Base-by-base conservation (phyloP, 2,888 invertebrate genomes). In the Platycheirus rosarum region DNA sequence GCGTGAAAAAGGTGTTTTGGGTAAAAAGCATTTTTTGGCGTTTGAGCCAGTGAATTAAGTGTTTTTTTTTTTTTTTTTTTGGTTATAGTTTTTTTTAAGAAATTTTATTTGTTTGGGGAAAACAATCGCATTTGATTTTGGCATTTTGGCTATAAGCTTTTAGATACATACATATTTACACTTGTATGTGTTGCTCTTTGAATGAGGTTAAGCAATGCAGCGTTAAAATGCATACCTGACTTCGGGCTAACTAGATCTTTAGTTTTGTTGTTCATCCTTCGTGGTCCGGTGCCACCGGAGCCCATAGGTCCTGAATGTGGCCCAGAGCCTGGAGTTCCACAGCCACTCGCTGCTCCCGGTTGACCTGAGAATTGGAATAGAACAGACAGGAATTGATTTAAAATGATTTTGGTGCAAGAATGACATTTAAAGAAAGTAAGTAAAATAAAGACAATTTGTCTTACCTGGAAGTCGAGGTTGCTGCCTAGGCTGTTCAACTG, bases 401-500 rank as follows among this genome's bases (percentile, higher is more conserved):
- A n/a, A n/a, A n/a, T n/a, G n/a, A n/a, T n/a, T n/a, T n/a, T n/a
- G n/a, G n/a, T n/a, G n/a, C n/a, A n/a, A n/a, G n/a, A n/a, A 69
- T 42, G 6, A 11, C 5, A 14, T 26, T 57, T 37, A 26, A 20
- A 60, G 20, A 44, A 42, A 23, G n/a, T n/a, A n/a, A n/a, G n/a
- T n/a, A n/a, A n/a, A n/a, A n/a, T n/a, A n/a, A 23, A 6, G 23
- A 23, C 23, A 23, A 23, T 23, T 40, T 73, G 2, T 85, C 87
- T 85, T 76, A 84, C 89, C 89, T 86, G 92, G 92, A 85, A 92
- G 88, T 85, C 92, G 91, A 3, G 94, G 94, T 62, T 80, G 70
- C 16, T 60, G 95, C 87, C 96, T 92, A 20, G 96, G 95, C 86
- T 97, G 97, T 90, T 99, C 99, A 82, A 98, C 98, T 75, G 98